Conservation (phyloP, 1,140 invertebrate species). For the Chymomyza costata region DNA sequence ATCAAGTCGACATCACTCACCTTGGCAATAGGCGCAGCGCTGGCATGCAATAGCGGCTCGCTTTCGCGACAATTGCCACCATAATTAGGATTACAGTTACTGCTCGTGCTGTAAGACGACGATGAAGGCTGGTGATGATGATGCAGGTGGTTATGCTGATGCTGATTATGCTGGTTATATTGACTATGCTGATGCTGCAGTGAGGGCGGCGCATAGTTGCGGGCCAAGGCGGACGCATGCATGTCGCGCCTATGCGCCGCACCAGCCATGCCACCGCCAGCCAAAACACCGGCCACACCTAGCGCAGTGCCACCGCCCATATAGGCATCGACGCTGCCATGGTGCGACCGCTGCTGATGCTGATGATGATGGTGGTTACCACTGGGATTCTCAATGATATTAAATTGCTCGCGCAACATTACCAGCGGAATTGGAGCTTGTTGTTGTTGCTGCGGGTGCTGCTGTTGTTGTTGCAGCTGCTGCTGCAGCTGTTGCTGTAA, state of each 20-base stretch:
- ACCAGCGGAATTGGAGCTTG: conserved; percentile 52
- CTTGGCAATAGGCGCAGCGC: conserved; percentile 74
- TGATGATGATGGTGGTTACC: conserved; percentile 45
- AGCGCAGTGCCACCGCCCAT: conserved; percentile 11
- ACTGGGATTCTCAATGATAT: conserved; percentile 74
- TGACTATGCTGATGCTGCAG: conserved; percentile 53
- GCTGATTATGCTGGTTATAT: conserved; percentile 40
- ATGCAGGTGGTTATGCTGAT: conserved; percentile 18
- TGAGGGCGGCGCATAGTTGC: conserved; percentile 46
- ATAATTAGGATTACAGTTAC: conserved; percentile 57
- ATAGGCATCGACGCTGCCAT: conserved; percentile 30
- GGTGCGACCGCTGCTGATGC: conserved; percentile 22
- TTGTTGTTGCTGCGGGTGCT: conserved; percentile 12
- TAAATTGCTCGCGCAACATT: conserved; percentile 71
- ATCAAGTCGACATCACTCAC: conserved; percentile 61
- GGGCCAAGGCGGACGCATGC: conserved; percentile 36
- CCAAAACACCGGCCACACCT: conserved; percentile 23
- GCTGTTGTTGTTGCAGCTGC: conserved; percentile 18
- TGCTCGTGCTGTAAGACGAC: conserved; percentile 22
- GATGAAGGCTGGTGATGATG: conserved; percentile 49
- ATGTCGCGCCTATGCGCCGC: too few species aligned
- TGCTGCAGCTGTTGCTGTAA: conserved; percentile 39
- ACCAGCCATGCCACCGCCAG: conserved; percentile 4
- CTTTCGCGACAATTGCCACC: conserved; percentile 79
- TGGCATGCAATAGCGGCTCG: conserved; percentile 81